Conservation (phyloP, 2,113 vertebrate species). For the Myodes glareolus region DNA sequence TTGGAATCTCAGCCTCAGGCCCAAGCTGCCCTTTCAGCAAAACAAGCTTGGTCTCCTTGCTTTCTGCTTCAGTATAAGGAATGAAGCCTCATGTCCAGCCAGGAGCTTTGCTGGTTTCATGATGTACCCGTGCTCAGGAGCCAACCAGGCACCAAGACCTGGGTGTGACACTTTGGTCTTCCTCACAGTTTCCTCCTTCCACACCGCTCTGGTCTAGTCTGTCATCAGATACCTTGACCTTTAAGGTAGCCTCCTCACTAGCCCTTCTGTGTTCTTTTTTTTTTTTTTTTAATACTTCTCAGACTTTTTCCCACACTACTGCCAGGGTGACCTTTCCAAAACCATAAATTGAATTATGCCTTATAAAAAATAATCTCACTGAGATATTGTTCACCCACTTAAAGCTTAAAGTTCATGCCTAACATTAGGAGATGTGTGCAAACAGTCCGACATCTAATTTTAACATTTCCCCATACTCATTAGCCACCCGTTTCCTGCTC, state of each 20-base stretch:
- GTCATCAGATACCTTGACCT: no score
- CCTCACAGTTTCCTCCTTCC: not conserved
- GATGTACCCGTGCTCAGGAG: not conserved
- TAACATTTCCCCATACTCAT: not conserved
- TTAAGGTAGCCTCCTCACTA: not conserved
- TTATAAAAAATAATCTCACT: slow-evolving; percentile 3
- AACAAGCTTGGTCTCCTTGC: not conserved
- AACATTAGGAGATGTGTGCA: not conserved
- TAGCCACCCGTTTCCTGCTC: not conserved
- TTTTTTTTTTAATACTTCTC: not conserved
- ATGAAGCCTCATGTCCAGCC: not conserved
- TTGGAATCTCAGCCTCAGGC: not conserved
- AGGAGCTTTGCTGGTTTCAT: not conserved
- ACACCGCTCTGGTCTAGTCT: not conserved
- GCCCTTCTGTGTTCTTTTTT: not conserved
- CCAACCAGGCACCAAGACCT: not conserved
- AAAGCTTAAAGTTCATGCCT: slow-evolving; percentile 6
- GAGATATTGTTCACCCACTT: slow-evolving; percentile 34
- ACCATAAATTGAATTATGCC: slow-evolving; percentile 32
- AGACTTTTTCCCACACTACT: not conserved
- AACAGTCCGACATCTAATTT: slow-evolving; percentile 39
- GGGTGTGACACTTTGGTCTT: not conserved
- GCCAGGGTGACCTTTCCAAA: slow-evolving; percentile 11
- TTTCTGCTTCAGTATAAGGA: not conserved
- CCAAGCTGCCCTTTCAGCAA: not conserved